Evolutionary conservation across 2,888 invertebrate species (phyloP).

Genomic region (Argyra leucocephala): DNA sequence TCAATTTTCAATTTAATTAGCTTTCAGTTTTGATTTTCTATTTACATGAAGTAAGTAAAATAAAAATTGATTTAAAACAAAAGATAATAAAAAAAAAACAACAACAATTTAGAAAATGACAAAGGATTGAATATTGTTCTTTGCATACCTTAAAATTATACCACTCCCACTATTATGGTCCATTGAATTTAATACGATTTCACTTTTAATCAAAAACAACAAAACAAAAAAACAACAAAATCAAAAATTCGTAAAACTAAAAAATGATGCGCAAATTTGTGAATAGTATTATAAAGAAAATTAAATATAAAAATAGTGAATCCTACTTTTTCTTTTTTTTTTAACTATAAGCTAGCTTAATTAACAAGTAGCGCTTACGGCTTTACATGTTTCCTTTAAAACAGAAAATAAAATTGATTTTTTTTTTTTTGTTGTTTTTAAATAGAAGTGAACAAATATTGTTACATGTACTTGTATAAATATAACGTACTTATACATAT

Average conservation of each 20-base stretch:
- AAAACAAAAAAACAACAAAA: background rate
- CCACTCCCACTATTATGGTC: too few species aligned
- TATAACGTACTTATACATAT: background rate
- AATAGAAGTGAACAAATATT: background rate
- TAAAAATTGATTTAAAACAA: too few species aligned
- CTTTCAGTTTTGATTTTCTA: too few species aligned
- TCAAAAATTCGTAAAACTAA: background rate
- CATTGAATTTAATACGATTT: too few species aligned
- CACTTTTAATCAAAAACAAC: background rate
- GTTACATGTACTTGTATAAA: background rate
- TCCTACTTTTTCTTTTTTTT: too few species aligned
- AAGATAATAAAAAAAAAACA: too few species aligned
- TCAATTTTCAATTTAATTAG: too few species aligned
- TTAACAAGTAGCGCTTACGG: background rate
- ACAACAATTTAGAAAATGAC: too few species aligned
- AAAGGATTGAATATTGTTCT: too few species aligned
- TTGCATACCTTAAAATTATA: too few species aligned
- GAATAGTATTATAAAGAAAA: background rate
- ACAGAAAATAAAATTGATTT: background rate
- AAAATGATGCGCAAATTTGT: too few species aligned
- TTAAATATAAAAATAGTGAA: background rate
- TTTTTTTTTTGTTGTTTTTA: background rate
- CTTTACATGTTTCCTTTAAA: background rate
- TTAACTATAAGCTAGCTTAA: background rate
- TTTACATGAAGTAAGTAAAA: too few species aligned